Percentiles rank a stretch among this genome's conserved stretches.
These are phyloP conservation scores for Acleris literana DNA, from an alignment of 2,888 invertebrate species.

Conservation along the genomic window DNA sequence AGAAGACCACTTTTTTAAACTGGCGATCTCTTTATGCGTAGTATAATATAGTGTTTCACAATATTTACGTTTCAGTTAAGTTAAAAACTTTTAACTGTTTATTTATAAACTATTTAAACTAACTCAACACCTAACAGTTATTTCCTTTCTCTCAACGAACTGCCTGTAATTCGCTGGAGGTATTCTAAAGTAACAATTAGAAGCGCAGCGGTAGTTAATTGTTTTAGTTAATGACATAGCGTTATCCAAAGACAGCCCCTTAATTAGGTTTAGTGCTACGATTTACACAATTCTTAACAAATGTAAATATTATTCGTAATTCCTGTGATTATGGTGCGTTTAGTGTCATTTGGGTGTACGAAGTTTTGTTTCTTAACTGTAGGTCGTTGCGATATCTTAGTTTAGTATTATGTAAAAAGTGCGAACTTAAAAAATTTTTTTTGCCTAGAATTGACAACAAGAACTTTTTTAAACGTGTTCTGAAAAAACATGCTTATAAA, in stretches of 20 bases:
- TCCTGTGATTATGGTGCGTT: conserved; percentile 24
- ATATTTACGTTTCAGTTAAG: no score
- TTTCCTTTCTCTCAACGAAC: not conserved
- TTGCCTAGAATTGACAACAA: no score
- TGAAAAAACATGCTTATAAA: no score
- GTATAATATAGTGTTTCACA: no score
- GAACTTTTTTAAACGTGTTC: no score
- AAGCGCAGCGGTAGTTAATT: conserved; percentile 50
- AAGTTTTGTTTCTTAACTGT: not conserved
- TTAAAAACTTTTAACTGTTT: no score
- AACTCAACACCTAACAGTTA: not conserved
- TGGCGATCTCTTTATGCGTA: no score
- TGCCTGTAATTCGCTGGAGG: not conserved
- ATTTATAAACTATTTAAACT: not conserved
- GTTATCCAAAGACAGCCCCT: conserved; percentile 43
- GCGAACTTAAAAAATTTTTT: no score
- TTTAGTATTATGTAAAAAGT: no score
- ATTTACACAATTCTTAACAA: conserved; percentile 40
- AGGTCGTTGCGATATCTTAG: no score
- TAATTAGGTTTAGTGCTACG: conserved; percentile 50
- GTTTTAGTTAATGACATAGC: conserved; percentile 49
- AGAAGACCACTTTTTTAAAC: conserved; percentile 3
- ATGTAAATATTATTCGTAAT: conserved; percentile 33
- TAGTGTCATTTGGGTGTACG: not conserved
- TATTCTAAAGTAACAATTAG: conserved; percentile 48